These are phyloP conservation scores for Sinodicranocentrus sp. DNA, from an alignment of 2,888 invertebrate genomes.

Conservation along the genomic window DNA sequence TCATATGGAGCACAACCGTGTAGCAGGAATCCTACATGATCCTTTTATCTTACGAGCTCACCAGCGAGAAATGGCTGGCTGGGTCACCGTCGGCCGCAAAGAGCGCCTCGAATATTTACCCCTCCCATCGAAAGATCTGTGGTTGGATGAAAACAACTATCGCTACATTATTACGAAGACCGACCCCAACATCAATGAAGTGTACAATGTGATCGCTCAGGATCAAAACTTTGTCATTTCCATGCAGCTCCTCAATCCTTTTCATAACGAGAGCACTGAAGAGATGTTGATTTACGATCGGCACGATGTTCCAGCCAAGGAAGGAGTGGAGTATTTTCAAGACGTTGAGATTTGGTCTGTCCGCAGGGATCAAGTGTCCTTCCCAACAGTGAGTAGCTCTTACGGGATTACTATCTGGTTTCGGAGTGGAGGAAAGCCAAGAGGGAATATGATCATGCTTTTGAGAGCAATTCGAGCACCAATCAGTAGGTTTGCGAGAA, in stretches of 20 bases:
- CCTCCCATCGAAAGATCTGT: constrained; percentile 82
- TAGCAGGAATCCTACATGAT: constrained; percentile 95
- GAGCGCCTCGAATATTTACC: constrained; percentile 88
- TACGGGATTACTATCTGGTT: constrained; percentile 90
- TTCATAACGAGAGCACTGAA: constrained; percentile 92
- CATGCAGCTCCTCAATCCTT: constrained; percentile 93
- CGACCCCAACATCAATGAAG: constrained; percentile 78
- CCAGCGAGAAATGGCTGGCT: constrained; percentile 94
- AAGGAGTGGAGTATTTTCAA: constrained; percentile 71
- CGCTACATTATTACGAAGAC: constrained; percentile 89
- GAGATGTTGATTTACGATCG: constrained; percentile 89
- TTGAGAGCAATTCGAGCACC: constrained; percentile 76
- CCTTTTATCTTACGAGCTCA: constrained; percentile 90
- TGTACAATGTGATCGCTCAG: constrained; percentile 71
- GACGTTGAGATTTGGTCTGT: constrained; percentile 85
- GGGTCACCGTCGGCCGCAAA: constrained; percentile 88
- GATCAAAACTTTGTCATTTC: constrained; percentile 91
- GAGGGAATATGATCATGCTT: constrained; percentile 86
- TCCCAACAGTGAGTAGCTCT: constrained; percentile 92
- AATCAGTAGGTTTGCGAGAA: constrained; percentile 73
- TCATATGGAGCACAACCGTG: constrained; percentile 88
- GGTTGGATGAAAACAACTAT: constrained; percentile 86
- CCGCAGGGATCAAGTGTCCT: constrained; percentile 90
- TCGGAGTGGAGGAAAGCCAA: constrained; percentile 86
- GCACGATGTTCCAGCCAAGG: constrained; percentile 80